A percentile compares a stretch with the other conserved stretches of the same genome.
phyloP scores from a whole-genome alignment of 2,113 vertebrate genomes.

The Myotis davidii region DNA sequence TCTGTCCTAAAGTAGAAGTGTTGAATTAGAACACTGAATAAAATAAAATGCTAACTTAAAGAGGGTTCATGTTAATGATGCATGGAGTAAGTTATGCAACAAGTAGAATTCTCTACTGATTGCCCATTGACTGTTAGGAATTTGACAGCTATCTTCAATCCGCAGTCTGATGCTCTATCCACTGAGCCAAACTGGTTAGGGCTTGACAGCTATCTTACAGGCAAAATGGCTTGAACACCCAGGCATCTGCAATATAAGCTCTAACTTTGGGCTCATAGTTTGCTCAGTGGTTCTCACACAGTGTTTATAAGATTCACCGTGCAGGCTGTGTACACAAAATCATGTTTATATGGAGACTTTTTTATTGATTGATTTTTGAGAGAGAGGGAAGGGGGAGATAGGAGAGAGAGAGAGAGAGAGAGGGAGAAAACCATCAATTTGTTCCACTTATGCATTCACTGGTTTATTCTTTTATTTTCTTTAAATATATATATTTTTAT shows the following conservation, averaged over 20 bases:
- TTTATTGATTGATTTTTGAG: no score
- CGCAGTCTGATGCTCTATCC: no score
- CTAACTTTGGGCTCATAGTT: background rate
- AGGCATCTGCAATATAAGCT: background rate
- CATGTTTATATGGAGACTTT: background rate
- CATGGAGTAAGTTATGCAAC: background rate
- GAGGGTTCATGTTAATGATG: background rate
- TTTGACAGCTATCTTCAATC: background rate
- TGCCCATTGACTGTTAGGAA: background rate
- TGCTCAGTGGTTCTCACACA: background rate
- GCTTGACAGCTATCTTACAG: background rate
- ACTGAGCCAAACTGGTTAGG: no score
- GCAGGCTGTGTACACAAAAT: background rate
- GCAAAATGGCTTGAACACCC: background rate
- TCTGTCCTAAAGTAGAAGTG: background rate
- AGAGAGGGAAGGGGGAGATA: no score
- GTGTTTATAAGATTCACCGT: background rate
- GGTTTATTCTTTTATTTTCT: no score
- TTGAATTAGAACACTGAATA: background rate
- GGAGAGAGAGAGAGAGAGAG: no score
- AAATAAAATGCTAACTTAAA: background rate
- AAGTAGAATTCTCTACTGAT: background rate
- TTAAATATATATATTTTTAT: no score
- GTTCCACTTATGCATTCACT: no score
- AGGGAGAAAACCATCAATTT: no score